Evolutionary conservation across 2,888 invertebrate genomes (phyloP).

Genomic region (Acrobasis repandana): DNA sequence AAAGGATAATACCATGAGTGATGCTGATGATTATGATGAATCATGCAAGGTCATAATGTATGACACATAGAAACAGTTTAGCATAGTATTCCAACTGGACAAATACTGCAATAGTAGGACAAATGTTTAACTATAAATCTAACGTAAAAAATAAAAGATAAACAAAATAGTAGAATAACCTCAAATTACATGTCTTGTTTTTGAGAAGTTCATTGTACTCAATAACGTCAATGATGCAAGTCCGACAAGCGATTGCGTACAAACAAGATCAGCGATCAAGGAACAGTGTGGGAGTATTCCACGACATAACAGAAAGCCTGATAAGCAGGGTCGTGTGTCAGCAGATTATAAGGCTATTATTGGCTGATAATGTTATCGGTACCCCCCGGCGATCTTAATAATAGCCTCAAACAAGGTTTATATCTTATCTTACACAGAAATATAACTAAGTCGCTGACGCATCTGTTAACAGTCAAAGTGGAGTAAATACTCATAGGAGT

Average conservation of each 20-base stretch:
- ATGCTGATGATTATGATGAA: too few species aligned
- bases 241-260: background rate
- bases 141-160: background rate
- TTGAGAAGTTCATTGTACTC: background rate
- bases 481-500: background rate
- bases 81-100: too few species aligned
- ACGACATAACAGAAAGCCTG: conserved; percentile 15
- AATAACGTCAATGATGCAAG: conserved; percentile 15
- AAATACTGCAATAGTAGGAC: too few species aligned
- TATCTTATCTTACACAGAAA: background rate
- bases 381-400: conserved; percentile 17
- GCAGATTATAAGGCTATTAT: conserved; percentile 17
- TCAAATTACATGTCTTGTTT: background rate
- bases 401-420: conserved; percentile 6
- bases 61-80: too few species aligned
- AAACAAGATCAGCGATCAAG: conserved; percentile 8
- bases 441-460: conserved; percentile 4
- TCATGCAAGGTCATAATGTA: too few species aligned
- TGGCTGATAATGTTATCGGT: conserved; percentile 10
- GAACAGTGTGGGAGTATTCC: conserved; percentile 18
- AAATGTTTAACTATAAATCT: too few species aligned
- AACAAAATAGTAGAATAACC: background rate
- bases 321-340: conserved; percentile 21
- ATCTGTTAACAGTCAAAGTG: background rate
- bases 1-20: too few species aligned